Evolutionary conservation across 30 jellyfish, hydroid and myxozoan species (phyloP).

Genomic region (Aurelia aurita): DNA sequence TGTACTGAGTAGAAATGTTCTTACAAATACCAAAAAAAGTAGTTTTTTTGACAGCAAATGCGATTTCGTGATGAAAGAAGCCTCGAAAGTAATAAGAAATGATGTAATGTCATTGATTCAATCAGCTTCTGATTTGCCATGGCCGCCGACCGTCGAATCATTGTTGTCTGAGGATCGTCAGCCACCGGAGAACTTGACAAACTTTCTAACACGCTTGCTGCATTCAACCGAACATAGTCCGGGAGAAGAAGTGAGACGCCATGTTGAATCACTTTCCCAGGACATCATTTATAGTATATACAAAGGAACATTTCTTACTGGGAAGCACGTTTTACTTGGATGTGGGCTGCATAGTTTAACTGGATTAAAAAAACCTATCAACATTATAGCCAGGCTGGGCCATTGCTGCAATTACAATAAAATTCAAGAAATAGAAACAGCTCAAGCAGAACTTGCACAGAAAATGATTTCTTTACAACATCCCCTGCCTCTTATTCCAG

Average conservation of each 20-base stretch:
- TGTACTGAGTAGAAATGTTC: constrained; percentile 12
- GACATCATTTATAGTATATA: constrained; percentile 9
- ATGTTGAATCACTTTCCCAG: constrained; percentile 38
- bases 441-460: constrained; percentile 44
- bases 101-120: constrained; percentile 12
- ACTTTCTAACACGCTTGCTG: constrained; percentile 11
- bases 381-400: constrained; percentile 10
- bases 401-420: constrained; percentile 25
- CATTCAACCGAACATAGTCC: constrained; percentile 29
- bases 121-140: constrained; percentile 28
- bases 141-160: constrained; percentile 45
- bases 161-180: constrained; percentile 28
- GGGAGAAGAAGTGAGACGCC: constrained; percentile 33
- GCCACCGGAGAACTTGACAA: constrained; percentile 35
- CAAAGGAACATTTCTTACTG: constrained; percentile 13
- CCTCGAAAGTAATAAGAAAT: not conserved
- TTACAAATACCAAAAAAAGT: constrained; percentile 16
- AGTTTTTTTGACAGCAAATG: constrained; percentile 3
- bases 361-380: constrained; percentile 4
- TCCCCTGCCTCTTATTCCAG: constrained; percentile 38
- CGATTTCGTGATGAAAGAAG: constrained; percentile 15
- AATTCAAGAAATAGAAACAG: constrained; percentile 46
- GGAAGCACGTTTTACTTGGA: constrained; percentile 39
- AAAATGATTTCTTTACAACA: constrained; percentile 20
- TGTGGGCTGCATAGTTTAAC: constrained; percentile 41